Conservation (phyloP, 2,113 vertebrate species). For the Lutjanus erythropterus region DNA sequence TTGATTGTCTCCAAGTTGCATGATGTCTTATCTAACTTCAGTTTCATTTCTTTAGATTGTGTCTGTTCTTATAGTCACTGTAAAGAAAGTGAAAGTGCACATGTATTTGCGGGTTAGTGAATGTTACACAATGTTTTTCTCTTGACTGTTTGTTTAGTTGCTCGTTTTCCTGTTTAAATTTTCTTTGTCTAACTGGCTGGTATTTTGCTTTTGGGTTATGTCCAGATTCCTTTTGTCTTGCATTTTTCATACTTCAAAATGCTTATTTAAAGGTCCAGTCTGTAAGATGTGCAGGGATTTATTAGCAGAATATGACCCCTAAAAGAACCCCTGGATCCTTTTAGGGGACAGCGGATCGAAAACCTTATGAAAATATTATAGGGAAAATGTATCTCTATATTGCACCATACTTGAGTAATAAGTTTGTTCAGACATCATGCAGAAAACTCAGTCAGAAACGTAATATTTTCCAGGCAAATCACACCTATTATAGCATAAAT, state of each 20-base stretch:
- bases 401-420: background rate
- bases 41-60: too few species aligned
- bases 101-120: too few species aligned
- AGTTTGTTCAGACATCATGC: too few species aligned
- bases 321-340: too few species aligned
- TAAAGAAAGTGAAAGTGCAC: background rate
- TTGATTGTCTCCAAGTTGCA: background rate
- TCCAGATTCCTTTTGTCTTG: background rate
- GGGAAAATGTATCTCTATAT: background rate
- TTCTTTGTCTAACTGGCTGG: background rate
- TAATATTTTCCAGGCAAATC: background rate
- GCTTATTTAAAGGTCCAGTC: too few species aligned
- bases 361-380: too few species aligned
- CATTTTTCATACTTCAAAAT: background rate
- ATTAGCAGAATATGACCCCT: too few species aligned
- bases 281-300: too few species aligned
- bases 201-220: background rate
- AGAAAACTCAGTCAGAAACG: background rate
- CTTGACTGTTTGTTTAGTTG: background rate
- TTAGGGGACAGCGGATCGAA: too few species aligned
- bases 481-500: too few species aligned
- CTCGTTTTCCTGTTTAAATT: background rate
- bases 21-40: conserved; percentile 1
- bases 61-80: background rate
- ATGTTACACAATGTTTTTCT: background rate